These are phyloP conservation scores for Phaetusa simplex DNA, from an alignment of 2,113 vertebrate genomes.

Conservation along the genomic window DNA sequence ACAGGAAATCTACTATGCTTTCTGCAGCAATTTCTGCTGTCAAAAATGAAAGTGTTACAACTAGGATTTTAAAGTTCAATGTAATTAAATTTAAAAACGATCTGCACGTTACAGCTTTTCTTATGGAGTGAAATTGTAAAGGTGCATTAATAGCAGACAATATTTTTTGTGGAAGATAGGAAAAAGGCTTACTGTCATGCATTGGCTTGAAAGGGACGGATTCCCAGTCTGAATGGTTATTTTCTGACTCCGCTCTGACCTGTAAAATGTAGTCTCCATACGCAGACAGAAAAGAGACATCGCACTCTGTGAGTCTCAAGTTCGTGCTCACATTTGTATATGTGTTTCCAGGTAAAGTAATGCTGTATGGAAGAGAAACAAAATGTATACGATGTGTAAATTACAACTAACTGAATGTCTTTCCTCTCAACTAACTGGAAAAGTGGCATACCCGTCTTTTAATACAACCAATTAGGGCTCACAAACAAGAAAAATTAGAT, in stretches of 20 bases:
- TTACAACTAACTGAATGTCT: not conserved
- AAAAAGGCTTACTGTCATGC: constrained; percentile 71
- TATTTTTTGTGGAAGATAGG: not conserved
- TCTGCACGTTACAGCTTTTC: not conserved
- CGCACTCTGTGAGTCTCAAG: not conserved
- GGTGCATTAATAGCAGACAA: not conserved
- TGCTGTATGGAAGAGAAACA: not conserved
- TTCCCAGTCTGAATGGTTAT: constrained; percentile 52
- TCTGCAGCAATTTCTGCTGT: not conserved
- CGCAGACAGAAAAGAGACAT: constrained; percentile 59
- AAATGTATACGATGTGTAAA: not conserved
- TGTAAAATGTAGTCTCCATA: constrained; percentile 45
- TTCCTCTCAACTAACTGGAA: not conserved
- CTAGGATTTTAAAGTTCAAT: not conserved
- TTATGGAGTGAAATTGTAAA: not conserved
- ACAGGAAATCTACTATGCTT: not conserved
- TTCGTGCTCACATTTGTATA: not conserved
- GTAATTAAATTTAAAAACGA: fast-evolving
- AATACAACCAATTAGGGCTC: not conserved
- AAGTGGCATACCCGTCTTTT: not conserved
- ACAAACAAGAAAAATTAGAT: not conserved
- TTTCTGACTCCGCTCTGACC: constrained; percentile 48
- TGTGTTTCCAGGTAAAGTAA: not conserved
- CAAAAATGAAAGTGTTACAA: not conserved
- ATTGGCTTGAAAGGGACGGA: constrained; percentile 64